Evolutionary conservation across 2,797 vertebrate genomes (phyloP), one percentile per base, ranked within the genome.

Genomic region (Mastacembelus armatus): DNA sequence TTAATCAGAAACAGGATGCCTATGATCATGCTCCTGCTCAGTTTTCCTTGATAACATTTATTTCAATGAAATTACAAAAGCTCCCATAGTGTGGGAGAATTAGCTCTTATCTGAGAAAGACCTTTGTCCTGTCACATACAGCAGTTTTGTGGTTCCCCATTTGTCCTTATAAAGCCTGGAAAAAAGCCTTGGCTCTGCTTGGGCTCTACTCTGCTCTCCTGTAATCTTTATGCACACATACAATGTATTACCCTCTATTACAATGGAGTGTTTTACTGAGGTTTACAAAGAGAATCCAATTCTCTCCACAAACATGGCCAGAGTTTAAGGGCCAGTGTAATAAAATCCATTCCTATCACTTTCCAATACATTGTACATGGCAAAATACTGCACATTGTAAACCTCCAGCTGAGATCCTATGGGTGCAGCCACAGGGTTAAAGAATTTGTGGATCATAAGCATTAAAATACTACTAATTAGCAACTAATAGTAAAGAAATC

Each of bases 111-210:
- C 78, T 76, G 21, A 60, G 47, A 66, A 58, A 66, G 66, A 42
- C 57, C 30, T 73, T 61, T 57, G 51, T 78, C 35, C 77, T 64
- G 66, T 32, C 49, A 66, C 49, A 38, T n/a, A n/a, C n/a, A n/a
- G n/a, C n/a, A 60, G 62, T 66, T 64, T 68, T 66, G 39, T n/a
- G 64, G 50, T 65, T 65, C 24, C 12, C 16, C 30, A 35, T 40
- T 38, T 83, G 49, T 44, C 80, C 82, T 73, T 84, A 78, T 85
- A 84, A 67, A 84, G 80, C 5, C 51, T 82, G 83, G 83, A 77
- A 81, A 74, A 61, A 71, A 63, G 3, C 5, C 24, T 22, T 42
- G 65, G 68, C 71, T 87, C 52, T 71, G 74, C 83, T 54, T 72
- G 29, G 78, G 54, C n/a, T 43, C 62, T 52, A 43, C 29, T 38